These are phyloP conservation scores for Amiota mariae DNA, from an alignment of 2,888 invertebrate genomes.

Conservation along the genomic window DNA sequence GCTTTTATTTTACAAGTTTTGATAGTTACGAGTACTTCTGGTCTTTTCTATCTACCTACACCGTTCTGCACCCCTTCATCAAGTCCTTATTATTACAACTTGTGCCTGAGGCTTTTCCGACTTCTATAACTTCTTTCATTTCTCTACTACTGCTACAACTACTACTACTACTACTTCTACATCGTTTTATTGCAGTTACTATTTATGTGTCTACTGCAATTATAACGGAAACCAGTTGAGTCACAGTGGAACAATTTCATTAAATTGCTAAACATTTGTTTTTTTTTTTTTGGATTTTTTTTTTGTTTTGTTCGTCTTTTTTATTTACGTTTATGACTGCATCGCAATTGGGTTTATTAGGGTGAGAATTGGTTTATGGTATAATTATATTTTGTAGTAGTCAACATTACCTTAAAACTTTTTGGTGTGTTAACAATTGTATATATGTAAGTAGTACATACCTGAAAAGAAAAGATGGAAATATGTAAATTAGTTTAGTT, in stretches of 20 bases:
- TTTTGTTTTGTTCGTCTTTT: background rate
- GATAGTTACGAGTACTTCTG: slow-evolving; percentile 45
- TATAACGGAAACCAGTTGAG: slow-evolving; percentile 66
- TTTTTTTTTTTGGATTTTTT: slow-evolving; percentile 13
- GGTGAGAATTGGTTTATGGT: no score
- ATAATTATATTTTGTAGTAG: no score
- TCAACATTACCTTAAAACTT: background rate
- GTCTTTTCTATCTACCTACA: slow-evolving; percentile 36
- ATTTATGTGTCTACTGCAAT: slow-evolving; percentile 71
- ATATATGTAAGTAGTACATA: background rate
- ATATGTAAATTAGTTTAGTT: background rate
- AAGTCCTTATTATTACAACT: slow-evolving; percentile 4
- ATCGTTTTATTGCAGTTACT: slow-evolving; percentile 61
- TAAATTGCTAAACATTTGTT: slow-evolving; percentile 3
- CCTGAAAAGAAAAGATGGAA: slow-evolving; percentile 6
- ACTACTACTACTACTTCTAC: slow-evolving; percentile 35
- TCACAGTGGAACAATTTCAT: slow-evolving; percentile 53
- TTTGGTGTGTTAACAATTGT: background rate
- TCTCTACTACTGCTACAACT: slow-evolving; percentile 32
- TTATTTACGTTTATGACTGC: background rate
- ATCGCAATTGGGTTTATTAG: background rate
- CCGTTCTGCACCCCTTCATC: slow-evolving; percentile 18
- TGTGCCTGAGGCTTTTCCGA: background rate
- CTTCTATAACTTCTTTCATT: slow-evolving; percentile 36
- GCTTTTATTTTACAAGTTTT: slow-evolving; percentile 62